Base-by-base conservation (phyloP, 1,140 invertebrate species). In the Caenorhabditis inopinata region DNA sequence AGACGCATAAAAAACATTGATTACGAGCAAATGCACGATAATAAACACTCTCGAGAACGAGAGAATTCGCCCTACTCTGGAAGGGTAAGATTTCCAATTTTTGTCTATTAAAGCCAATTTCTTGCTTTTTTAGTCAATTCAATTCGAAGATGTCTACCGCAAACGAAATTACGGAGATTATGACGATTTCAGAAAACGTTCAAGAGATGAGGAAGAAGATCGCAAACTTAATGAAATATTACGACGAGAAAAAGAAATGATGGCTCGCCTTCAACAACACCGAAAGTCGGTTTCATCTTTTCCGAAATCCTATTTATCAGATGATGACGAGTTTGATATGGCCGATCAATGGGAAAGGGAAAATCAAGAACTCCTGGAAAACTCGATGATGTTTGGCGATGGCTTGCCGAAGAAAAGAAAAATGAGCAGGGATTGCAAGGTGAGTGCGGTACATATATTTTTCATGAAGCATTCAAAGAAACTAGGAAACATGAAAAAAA, bases 371-470 rank as follows among this genome's bases (percentile, higher is more conserved):
- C 27, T 68, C 23, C 11, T 68, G 58, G 58, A 68, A 38, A 38
- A 68, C n/a, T 68, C 58, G 11, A 68, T 68, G 58, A 38, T 68
- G 58, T 68, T 68, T 12, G 58, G 58, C 3, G 58, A 68, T 42
- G 58, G 58, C 35, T 6, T 68, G 11, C 11, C 32, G n/a, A 18
- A 42, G 32, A 68, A 32, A 42, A 35, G 58, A 18, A 68, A 25
- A 21, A 32, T n/a, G n/a, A 27, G 29, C 5, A 42, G 14, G 11
- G 25, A 25, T 42, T 18, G 4, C 29, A 68, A 68, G 58, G 58
- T 68, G 12, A 42, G 29, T 32, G 25, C 47, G 7, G 7, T 18
- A 48, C n/a, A 7, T 47, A 47, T 47, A n/a, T 47, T n/a, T n/a
- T n/a, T n/a, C n/a, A n/a, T n/a, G n/a, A n/a, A n/a, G n/a, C n/a